Evolutionary conservation across 2,113 vertebrate species (phyloP).

Genomic region (Malurus elegans): DNA sequence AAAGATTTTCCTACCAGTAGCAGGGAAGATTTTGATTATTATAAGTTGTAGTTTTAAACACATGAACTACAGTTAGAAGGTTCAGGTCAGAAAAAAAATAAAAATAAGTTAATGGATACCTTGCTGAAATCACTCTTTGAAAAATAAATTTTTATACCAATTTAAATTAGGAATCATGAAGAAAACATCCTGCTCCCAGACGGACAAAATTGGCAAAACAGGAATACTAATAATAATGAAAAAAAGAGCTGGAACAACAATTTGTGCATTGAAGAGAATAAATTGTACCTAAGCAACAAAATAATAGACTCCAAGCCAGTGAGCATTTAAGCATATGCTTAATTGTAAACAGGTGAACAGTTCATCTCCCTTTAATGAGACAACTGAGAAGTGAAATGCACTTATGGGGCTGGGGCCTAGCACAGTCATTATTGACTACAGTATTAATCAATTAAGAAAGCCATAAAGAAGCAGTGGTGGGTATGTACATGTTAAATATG

Average conservation of each 20-base stretch:
- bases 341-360: slow-evolving; percentile 10
- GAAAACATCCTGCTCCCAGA: neutral
- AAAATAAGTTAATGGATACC: neutral
- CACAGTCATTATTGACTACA: neutral
- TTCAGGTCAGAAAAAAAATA: neutral
- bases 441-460: neutral
- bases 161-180: neutral
- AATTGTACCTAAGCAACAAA: neutral
- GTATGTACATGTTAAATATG: neutral
- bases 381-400: neutral
- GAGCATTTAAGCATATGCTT: neutral
- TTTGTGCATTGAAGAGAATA: neutral
- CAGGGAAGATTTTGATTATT: neutral
- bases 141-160: neutral
- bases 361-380: neutral
- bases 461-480: neutral
- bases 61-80: neutral
- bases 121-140: neutral
- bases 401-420: neutral
- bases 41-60: neutral
- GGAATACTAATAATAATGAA: neutral
- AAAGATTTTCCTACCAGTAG: neutral
- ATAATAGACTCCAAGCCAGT: neutral
- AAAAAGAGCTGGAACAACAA: neutral
- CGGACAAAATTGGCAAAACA: neutral